A percentile compares a stretch with the other conserved stretches of the same genome.
Evolutionary conservation across 2,888 invertebrate species (phyloP).

Genomic region (Eurytoma adleriae): DNA sequence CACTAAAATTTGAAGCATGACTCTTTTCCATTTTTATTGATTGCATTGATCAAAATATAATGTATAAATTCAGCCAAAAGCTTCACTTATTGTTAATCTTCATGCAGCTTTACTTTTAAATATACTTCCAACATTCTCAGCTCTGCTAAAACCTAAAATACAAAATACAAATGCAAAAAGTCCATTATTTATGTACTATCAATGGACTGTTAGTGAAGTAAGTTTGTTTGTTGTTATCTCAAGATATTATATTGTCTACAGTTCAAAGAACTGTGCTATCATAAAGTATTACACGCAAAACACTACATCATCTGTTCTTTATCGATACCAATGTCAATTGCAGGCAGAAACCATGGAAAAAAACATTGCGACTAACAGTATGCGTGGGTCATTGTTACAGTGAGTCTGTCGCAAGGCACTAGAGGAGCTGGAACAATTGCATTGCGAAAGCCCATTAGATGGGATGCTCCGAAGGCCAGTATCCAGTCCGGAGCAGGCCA

Average conservation of each 20-base stretch:
- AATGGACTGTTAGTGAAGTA: not conserved
- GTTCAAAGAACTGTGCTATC: conserved; percentile 34
- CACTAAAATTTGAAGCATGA: conserved; percentile 67
- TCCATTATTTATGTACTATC: not conserved
- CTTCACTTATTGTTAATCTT: conserved; percentile 22
- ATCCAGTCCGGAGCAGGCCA: too few species aligned
- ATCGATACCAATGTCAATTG: conserved; percentile 21
- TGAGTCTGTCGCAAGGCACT: conserved; percentile 15
- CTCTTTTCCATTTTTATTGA: conserved; percentile 67
- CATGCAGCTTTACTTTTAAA: conserved; percentile 20
- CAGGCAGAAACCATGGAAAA: too few species aligned
- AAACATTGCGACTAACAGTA: conserved; percentile 12
- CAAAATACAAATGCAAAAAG: not conserved
- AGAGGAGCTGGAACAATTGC: conserved; percentile 40
- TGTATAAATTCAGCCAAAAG: conserved; percentile 10
- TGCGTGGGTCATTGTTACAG: conserved; percentile 30
- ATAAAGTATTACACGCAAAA: not conserved
- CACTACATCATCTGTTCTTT: conserved; percentile 8
- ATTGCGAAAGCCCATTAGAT: conserved; percentile 31
- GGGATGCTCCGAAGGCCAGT: conserved; percentile 11
- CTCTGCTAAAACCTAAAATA: conserved; percentile 5
- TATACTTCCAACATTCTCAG: conserved; percentile 7
- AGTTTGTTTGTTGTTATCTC: not conserved
- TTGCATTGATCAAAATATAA: not conserved
- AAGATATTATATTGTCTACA: not conserved